Percentiles rank a stretch among this genome's conserved stretches.
These are phyloP conservation scores for Capromys pilorides DNA, from an alignment of 2,797 vertebrate genomes.

Conservation along the genomic window DNA sequence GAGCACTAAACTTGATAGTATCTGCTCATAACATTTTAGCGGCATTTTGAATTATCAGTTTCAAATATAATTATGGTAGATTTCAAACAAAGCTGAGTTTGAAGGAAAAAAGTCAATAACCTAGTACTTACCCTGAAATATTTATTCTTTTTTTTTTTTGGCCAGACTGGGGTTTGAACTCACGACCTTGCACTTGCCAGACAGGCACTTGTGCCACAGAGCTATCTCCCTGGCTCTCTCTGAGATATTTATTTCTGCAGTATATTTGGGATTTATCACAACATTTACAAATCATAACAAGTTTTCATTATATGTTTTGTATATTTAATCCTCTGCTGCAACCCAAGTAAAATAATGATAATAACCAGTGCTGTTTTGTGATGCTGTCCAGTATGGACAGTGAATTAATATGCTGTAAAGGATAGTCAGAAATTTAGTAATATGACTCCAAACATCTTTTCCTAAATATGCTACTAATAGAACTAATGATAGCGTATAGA, in stretches of 20 bases:
- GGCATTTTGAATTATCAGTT: conserved; percentile 29
- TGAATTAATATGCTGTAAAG: not conserved
- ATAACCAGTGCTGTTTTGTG: conserved; percentile 21
- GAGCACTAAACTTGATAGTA: not conserved
- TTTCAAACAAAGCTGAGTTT: conserved; percentile 36
- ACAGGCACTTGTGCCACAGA: too few relatives aligned
- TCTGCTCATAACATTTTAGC: conserved; percentile 38
- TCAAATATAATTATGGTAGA: conserved; percentile 32
- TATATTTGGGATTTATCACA: conserved; percentile 37
- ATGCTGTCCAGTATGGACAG: not conserved
- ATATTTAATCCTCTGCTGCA: conserved; percentile 30
- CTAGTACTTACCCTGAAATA: conserved; percentile 63
- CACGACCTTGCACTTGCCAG: too few relatives aligned
- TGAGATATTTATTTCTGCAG: conserved; percentile 56
- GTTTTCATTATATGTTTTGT: conserved; percentile 17
- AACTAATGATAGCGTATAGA: not conserved
- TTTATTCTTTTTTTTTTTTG: too few relatives aligned
- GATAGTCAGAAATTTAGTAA: not conserved
- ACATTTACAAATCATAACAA: conserved; percentile 51
- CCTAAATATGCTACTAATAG: not conserved
- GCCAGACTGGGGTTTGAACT: too few relatives aligned
- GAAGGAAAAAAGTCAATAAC: not conserved
- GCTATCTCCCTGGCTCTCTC: too few relatives aligned
- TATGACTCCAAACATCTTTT: conserved; percentile 12
- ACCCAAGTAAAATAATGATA: conserved; percentile 39